Evolutionary conservation across 2,797 vertebrate species (phyloP), one percentile per base, ranked within the genome.

Genomic region (Sternarchorhynchus goeldii): DNA sequence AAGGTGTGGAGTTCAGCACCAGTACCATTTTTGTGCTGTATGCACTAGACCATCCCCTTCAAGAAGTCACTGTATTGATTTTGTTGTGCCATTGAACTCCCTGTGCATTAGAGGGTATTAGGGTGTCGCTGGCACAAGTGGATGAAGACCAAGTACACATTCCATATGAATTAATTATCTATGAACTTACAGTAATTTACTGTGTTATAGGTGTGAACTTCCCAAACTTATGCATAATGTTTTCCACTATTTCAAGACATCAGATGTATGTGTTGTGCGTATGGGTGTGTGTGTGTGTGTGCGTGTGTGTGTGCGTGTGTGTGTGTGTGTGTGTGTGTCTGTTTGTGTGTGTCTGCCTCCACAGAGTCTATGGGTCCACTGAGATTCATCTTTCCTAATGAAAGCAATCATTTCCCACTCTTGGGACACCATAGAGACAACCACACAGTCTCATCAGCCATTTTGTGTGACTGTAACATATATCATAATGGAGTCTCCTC

Each of bases 331-430:
- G 34, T 67, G 34, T 36, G 56, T 39, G 18, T 20, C 21, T 29
- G 8, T 39, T 45, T 6, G 18, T 56, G 58, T 34, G 16, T 21
- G 65, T 56, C 18, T 64, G 29, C 36, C 14, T 41, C 32, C 58
- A 32, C 5, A 25, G 29, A 50, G 56, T 77, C 59, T 45, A 66
- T 60, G 36, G 50, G 50, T 70, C 74, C 67, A 34, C 29, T n/a
- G 69, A 76, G 78, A 74, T 64, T 73, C 71, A 63, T 59, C 53
- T 73, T 82, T 83, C 58, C 62, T 85, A 82, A 85, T 85, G 79
- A 85, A 84, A 78, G 72, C 76, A 80, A 83, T 83, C 80, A 77
- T 50, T n/a, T 59, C 29, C 50, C 70, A 76, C 80, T 82, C 83
- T 45, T 81, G 82, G 80, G 84, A 85, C 66, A 62, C 59, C 32